Evolutionary conservation across 1,140 invertebrate species (phyloP), one percentile per base, ranked within the genome.

Genomic region (Drosophila rhopaloa): DNA sequence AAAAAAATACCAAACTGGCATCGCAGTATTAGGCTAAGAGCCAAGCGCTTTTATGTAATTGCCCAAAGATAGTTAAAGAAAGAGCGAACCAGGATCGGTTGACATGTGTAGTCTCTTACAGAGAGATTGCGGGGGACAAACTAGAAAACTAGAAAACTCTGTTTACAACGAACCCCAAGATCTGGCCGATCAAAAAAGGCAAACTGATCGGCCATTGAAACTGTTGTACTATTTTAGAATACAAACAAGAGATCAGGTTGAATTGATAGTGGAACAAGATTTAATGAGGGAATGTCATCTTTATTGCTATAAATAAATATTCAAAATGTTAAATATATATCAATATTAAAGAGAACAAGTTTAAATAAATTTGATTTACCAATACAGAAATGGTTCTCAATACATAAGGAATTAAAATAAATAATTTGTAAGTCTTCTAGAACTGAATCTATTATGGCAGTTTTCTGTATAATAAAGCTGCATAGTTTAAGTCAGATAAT

Each of bases 31-130:
- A 50, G 76, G 66, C 81, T 80, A 81, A 79, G 66, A 85, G 83
- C 83, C 79, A 65, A 82, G 83, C 77, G 73, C 79, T 79, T 86
- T 86, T 86, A 88, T 82, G 82, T 86, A 86, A 86, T 86, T 86
- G 83, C 76, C 66, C 65, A 79, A 79, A 82, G 82, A 85, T 78
- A 81, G 73, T 62, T 41, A 11, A 62, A 32, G 54, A 38, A 47
- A 44, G 54, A 56, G 24, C 13, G 8, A 19, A 29, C 55, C 11
- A 27, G 53, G 53, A 57, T 57, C 32, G 37, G 13, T 72, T 46
- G 59, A 73, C 65, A 68, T 68, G 61, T 68, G 65, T 54, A 44
- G 61, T 67, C 32, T 54, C 29, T 48, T 48, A n/a, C 11, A 7
- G 10, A 14, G 32, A 35, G 56, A 14, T 4, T 6, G 16, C 13